Evolutionary conservation across 92 coral and sea anemone species (phyloP).

Genomic region (Paramuricea clavata): DNA sequence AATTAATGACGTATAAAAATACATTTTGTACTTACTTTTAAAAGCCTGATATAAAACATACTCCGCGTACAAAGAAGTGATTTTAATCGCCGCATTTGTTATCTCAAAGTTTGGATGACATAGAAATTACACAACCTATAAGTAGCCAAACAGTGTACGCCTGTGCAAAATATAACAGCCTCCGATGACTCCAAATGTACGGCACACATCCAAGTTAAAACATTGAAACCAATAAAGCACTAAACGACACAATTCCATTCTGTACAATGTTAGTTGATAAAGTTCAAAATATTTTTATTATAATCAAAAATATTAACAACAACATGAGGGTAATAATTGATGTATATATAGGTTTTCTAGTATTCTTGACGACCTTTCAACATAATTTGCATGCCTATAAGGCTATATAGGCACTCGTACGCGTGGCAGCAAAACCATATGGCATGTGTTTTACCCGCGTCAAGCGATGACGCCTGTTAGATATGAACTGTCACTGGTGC

Average conservation of each 20-base stretch:
- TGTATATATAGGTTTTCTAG: constrained; percentile 1
- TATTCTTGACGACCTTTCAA: neutral
- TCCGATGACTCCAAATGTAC: neutral
- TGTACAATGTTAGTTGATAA: neutral
- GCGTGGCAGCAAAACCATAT: neutral
- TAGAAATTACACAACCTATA: neutral
- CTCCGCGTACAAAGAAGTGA: neutral
- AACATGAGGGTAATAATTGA: neutral
- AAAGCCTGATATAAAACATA: constrained; percentile 1
- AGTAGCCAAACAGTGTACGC: neutral
- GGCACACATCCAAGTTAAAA: neutral
- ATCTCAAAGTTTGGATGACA: neutral
- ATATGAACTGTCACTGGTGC: too few relatives aligned
- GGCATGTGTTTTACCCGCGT: too few relatives aligned
- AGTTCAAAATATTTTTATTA: too few relatives aligned
- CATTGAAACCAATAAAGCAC: neutral
- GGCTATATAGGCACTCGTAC: too few relatives aligned
- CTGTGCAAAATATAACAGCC: neutral
- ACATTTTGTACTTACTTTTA: neutral
- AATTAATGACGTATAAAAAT: neutral
- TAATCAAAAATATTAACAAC: too few relatives aligned
- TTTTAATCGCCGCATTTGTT: neutral
- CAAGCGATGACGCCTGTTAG: too few relatives aligned
- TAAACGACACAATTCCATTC: neutral
- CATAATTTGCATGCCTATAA: neutral